phyloP scores from a whole-genome alignment of 2,113 vertebrate genomes.

The Scortum barcoo region DNA sequence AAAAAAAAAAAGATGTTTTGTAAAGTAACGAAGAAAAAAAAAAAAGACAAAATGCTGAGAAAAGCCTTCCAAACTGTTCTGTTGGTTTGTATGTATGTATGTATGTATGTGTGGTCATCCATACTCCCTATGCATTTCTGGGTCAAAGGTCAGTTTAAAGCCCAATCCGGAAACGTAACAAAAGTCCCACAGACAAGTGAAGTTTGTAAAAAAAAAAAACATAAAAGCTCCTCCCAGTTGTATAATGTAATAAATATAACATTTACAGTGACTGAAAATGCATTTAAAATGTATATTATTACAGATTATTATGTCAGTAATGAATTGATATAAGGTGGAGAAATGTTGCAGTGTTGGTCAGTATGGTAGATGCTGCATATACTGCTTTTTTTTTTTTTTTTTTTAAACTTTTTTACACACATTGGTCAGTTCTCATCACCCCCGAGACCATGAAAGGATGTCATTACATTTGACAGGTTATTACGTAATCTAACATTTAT shows the following conservation, averaged over 20 bases:
- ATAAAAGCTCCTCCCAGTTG: neutral
- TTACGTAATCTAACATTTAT: conserved; percentile 42
- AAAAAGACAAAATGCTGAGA: conserved; percentile 78
- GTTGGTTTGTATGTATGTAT: conserved; percentile 46
- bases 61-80: conserved; percentile 81
- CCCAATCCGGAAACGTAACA: conserved; percentile 59
- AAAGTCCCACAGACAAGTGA: neutral
- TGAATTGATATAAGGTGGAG: neutral
- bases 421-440: neutral
- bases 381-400: neutral
- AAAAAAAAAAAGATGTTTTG: conserved; percentile 63
- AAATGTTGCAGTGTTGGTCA: neutral
- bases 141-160: conserved; percentile 69
- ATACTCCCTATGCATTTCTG: conserved; percentile 73
- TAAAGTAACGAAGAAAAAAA: conserved; percentile 52
- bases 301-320: neutral
- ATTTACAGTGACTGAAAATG: neutral
- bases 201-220: neutral
- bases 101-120: conserved; percentile 76
- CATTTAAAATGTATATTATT: neutral
- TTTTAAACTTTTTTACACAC: too few species aligned
- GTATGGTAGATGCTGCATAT: neutral
- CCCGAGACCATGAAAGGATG: neutral
- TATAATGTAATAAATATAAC: neutral
- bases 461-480: neutral